phyloP scores from a whole-genome alignment of 1,140 invertebrate genomes.

The Lepidurus couesii region DNA sequence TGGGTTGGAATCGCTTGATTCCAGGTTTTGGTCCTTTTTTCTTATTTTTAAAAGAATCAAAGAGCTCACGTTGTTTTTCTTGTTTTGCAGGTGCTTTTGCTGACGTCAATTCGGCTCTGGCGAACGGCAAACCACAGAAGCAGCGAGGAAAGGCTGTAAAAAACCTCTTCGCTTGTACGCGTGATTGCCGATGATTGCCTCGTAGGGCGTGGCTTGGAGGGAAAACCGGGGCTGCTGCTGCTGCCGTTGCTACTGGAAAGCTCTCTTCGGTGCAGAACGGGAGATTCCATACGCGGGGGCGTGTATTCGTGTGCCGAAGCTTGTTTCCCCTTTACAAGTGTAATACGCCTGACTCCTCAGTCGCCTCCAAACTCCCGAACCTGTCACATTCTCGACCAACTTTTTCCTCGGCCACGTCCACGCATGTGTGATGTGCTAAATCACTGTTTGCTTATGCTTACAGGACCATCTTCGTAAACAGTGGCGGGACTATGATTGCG shows the following conservation, averaged over 20 bases:
- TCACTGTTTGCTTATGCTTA: background rate
- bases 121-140: constrained; percentile 2
- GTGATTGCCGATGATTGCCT: background rate
- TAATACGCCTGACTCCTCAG: background rate
- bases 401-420: background rate
- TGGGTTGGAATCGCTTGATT: background rate
- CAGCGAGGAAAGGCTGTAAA: background rate
- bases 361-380: background rate
- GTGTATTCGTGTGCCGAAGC: background rate
- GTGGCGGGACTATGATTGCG: background rate
- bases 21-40: background rate
- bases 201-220: background rate
- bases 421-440: constrained; percentile 13
- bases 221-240: background rate
- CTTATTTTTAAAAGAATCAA: background rate
- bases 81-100: constrained; percentile 21
- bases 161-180: background rate
- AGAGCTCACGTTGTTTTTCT: background rate
- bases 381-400: background rate
- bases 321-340: background rate
- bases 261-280: no score
- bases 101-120: background rate
- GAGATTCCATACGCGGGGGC: background rate
- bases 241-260: no score
- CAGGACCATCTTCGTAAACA: background rate